Base-by-base conservation (phyloP, 2,797 vertebrate species). In the Strix occidentalis region DNA sequence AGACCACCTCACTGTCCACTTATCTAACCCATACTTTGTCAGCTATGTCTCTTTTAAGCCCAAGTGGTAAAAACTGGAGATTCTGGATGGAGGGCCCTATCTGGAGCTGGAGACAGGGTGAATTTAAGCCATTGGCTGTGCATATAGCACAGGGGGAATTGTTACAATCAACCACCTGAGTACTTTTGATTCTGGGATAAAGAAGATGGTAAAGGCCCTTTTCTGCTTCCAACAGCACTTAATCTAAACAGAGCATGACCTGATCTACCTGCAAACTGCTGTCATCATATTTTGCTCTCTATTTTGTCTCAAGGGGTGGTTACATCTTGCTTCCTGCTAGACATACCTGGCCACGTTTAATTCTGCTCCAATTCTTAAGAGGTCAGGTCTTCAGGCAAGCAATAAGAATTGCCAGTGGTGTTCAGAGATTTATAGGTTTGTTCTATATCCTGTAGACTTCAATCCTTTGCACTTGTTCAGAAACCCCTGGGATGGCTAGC, bases 301-400 rank as follows among this genome's bases (percentile, higher is more conserved):
- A 1, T 61, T 92, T 90, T 89, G 41, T 93, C 78, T 88, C 63
- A 35, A 65, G 56, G 41, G 72, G 50, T 87, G 39, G 31, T 46
- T 96, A 54, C 56, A 45, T n/a, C 71, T 68, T 79, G n/a, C 69
- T 87, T 79, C 61, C 85, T 84, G 51, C 61, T 64, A 72, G 54
- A 93, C 41, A 75, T 57, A 89, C 83, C 54, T 48, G 48, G 48
- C n/a, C 31, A 65, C 3, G 0, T 87, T 91, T 76, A 81, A 84
- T 87, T 94, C 87, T 96, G 92, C 63, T 90, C 74, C 33, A 76
- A 71, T 97, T 96, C 53, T 91, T 81, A 85, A 82, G 83, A 89
- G 79, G 72, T 85, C 85, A 90, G 48, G 66, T 89, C 81, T 94
- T 95, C 68, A 93, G 70, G 93, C 72, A 94, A 95, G 74, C 60